Evolutionary conservation across 2,797 vertebrate genomes (phyloP).

Genomic region (Nothura maculosa): DNA sequence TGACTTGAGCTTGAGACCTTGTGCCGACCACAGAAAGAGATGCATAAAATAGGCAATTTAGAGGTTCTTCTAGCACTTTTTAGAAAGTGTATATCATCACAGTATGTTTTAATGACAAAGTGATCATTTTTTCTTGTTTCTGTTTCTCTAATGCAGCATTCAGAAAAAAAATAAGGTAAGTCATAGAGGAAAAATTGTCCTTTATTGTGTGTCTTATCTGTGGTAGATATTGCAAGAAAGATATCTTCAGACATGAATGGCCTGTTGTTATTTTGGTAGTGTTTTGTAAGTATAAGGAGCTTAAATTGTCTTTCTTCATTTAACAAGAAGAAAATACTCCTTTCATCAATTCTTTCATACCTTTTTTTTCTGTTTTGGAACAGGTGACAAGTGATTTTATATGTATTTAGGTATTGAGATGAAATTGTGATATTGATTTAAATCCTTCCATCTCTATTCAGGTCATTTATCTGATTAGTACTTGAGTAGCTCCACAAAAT

Average conservation of each 20-base stretch:
- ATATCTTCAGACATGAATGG: conserved; percentile 3
- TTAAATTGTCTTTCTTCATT: conserved; percentile 12
- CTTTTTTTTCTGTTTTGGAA: not conserved
- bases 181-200: conserved; percentile 29
- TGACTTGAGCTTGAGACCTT: not conserved
- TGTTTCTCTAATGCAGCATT: conserved; percentile 73
- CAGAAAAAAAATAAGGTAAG: conserved; percentile 64
- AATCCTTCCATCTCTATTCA: not conserved
- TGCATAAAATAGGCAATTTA: not conserved
- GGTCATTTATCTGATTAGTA: not conserved
- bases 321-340: not conserved
- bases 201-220: conserved; percentile 52
- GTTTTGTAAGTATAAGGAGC: not conserved
- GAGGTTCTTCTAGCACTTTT: not conserved
- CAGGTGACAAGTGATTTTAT: not conserved
- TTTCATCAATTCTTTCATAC: not conserved
- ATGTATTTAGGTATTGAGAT: not conserved
- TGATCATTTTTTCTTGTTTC: conserved; percentile 61
- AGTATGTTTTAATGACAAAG: conserved; percentile 10
- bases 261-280: conserved; percentile 36
- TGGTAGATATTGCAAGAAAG: conserved; percentile 11
- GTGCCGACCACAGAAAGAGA: not conserved
- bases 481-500: not conserved
- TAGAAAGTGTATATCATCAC: no score
- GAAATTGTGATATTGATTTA: not conserved